A percentile compares a stretch with the other conserved stretches of the same genome.
Evolutionary conservation across 2,113 vertebrate genomes (phyloP).

Genomic region (Calypte anna): DNA sequence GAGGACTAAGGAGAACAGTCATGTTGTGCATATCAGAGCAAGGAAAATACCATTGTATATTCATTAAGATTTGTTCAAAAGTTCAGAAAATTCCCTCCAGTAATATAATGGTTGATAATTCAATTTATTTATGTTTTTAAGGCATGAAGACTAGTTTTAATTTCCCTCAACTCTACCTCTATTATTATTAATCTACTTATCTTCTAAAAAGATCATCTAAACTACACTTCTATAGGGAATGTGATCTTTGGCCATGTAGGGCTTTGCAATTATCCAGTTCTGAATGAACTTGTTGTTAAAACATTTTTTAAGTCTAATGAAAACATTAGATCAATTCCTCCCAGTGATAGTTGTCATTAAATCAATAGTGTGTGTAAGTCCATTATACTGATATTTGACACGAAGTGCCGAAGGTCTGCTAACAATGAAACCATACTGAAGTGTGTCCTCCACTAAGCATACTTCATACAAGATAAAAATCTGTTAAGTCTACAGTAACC

Average conservation of each 20-base stretch:
- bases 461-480: slow-evolving; percentile 39
- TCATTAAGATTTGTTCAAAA: slow-evolving; percentile 22
- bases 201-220: slow-evolving; percentile 38
- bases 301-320: slow-evolving; percentile 76
- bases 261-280: slow-evolving; percentile 39
- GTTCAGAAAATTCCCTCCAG: slow-evolving; percentile 37
- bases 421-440: slow-evolving; percentile 17
- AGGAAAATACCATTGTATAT: background rate
- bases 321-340: slow-evolving; percentile 72
- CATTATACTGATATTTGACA: slow-evolving; percentile 60
- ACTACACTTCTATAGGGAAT: slow-evolving; percentile 40
- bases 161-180: slow-evolving; percentile 39
- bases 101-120: slow-evolving; percentile 36
- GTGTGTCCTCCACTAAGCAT: slow-evolving; percentile 31
- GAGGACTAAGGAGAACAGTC: background rate
- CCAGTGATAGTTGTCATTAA: slow-evolving; percentile 74
- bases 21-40: background rate
- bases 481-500: slow-evolving; percentile 45
- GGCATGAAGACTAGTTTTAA: slow-evolving; percentile 24
- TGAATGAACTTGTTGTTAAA: slow-evolving; percentile 79
- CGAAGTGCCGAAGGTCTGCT: background rate
- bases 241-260: slow-evolving; percentile 5
- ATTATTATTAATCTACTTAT: slow-evolving; percentile 49
- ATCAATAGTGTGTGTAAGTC: slow-evolving; percentile 70
- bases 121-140: slow-evolving; percentile 65